Conservation (phyloP, 2,113 vertebrate genomes). For the Conger conger region DNA sequence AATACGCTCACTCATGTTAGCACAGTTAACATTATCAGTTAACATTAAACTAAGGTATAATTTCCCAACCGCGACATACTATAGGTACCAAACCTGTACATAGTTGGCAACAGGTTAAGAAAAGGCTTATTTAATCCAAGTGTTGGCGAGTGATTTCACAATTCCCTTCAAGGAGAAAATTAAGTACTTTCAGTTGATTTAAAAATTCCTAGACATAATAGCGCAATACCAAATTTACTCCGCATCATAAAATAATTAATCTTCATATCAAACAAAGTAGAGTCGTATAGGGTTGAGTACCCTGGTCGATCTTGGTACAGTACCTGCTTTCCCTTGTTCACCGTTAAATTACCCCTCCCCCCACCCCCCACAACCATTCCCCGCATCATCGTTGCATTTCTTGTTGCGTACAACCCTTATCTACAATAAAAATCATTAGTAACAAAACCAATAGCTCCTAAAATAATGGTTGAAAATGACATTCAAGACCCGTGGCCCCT, state of each 20-base stretch:
- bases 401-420: not conserved
- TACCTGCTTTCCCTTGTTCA: not conserved
- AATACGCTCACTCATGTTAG: no score
- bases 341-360: not conserved
- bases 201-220: conserved; percentile 37
- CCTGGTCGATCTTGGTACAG: conserved; percentile 10
- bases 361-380: not conserved
- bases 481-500: not conserved
- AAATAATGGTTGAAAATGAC: conserved; percentile 33
- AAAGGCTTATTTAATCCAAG: not conserved
- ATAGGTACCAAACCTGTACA: not conserved
- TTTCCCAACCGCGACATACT: not conserved
- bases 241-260: conserved; percentile 16
- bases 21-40: no score
- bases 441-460: conserved; percentile 16
- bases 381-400: not conserved
- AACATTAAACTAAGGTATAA: no score
- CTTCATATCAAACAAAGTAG: conserved; percentile 22
- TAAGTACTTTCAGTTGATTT: conserved; percentile 34
- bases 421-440: not conserved
- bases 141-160: not conserved
- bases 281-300: conserved; percentile 12
- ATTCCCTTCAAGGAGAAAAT: conserved; percentile 19
- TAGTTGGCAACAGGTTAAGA: not conserved
- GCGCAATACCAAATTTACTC: not conserved